Percentiles rank a stretch among this genome's conserved stretches.
Conservation (phyloP, 1,140 invertebrate species). For the Drosophila nasuta region DNA sequence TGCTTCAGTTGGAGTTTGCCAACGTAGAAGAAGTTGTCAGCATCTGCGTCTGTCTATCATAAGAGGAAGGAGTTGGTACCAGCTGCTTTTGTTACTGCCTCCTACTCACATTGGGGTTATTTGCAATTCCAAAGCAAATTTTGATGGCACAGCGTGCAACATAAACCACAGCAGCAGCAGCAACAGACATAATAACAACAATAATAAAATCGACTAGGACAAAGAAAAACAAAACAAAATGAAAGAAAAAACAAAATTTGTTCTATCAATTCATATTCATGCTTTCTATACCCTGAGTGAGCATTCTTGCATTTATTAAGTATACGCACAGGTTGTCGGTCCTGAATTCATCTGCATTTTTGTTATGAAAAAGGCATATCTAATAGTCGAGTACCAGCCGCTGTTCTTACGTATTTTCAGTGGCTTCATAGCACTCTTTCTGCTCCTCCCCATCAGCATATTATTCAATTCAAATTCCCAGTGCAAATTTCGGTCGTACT, state of each 20-base stretch:
- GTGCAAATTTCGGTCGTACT: conserved; percentile 27
- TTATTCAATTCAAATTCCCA: conserved; percentile 24
- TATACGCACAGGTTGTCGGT: not conserved
- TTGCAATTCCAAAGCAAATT: conserved; percentile 56
- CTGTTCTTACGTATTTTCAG: not conserved
- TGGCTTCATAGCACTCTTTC: conserved; percentile 9
- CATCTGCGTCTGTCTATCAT: no score
- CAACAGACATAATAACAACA: conserved; percentile 1
- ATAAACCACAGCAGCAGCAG: conserved; percentile 30
- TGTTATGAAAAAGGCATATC: conserved; percentile 7
- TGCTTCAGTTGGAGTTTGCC: not conserved
- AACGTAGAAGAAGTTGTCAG: no score
- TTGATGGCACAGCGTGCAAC: conserved; percentile 39
- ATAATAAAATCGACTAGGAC: no score
- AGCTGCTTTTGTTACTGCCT: no score
- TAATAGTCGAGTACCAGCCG: conserved; percentile 6
- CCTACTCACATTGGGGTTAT: conserved; percentile 39
- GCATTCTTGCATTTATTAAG: not conserved
- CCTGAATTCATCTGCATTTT: not conserved
- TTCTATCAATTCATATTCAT: conserved; percentile 11
- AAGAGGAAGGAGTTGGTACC: no score
- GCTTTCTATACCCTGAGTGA: not conserved
- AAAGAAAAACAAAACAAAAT: not conserved
- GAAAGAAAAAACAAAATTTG: conserved; percentile 1
- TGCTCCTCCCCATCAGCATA: not conserved